Conservation (phyloP, 1,140 invertebrate species). For the Drosophila obscura region DNA sequence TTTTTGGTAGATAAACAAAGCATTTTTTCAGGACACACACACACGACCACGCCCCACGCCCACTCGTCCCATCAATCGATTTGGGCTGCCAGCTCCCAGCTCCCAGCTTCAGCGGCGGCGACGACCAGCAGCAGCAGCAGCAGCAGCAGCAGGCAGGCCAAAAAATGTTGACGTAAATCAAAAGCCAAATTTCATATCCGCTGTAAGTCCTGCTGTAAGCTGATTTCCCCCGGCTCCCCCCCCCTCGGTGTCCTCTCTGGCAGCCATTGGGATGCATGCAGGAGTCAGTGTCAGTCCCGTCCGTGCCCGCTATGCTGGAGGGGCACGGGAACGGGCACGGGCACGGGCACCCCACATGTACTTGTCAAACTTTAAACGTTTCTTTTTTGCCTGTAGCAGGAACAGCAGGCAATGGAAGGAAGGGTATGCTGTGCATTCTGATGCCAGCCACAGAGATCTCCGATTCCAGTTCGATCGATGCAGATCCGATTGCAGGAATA, state of each 20-base stretch:
- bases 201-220: slow-evolving; percentile 79
- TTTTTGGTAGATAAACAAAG: slow-evolving; percentile 79
- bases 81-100: slow-evolving; percentile 40
- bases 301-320: background rate
- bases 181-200: slow-evolving; percentile 82
- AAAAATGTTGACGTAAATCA: slow-evolving; percentile 79
- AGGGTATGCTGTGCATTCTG: no score
- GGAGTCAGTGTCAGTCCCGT: background rate
- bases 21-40: slow-evolving; percentile 57
- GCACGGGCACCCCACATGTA: slow-evolving; percentile 15
- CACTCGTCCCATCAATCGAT: slow-evolving; percentile 69
- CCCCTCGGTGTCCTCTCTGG: background rate
- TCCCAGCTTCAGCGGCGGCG: slow-evolving; percentile 30
- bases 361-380: slow-evolving; percentile 63
- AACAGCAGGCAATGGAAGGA: background rate
- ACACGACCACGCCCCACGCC: slow-evolving; percentile 21
- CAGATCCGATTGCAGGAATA: no score
- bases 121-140: slow-evolving; percentile 13
- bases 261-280: background rate
- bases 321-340: background rate
- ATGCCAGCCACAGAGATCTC: no score
- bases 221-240: slow-evolving; percentile 49
- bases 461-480: no score
- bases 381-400: background rate
- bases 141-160: slow-evolving; percentile 42